Evolutionary conservation across 2,888 invertebrate species (phyloP).

Genomic region (Eustalomyia histrio): DNA sequence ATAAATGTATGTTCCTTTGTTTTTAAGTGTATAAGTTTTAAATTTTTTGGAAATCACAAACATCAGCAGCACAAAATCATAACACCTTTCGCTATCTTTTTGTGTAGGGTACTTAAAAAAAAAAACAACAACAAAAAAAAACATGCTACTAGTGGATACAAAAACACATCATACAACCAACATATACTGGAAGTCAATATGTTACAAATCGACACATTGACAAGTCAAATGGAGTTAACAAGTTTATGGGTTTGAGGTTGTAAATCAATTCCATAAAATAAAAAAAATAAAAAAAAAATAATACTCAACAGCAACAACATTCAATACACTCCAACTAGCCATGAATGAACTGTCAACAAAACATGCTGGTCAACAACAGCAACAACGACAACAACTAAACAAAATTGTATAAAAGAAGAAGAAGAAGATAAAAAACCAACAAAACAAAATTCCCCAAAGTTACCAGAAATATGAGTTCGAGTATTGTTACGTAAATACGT

Average conservation of each 20-base stretch:
- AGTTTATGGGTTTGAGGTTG: constrained; percentile 56
- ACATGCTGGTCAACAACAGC: constrained; percentile 33
- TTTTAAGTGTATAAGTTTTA: too few species aligned
- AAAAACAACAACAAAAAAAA: constrained; percentile 66
- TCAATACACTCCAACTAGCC: constrained; percentile 21
- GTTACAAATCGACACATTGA: constrained; percentile 63
- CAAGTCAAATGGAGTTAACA: constrained; percentile 59
- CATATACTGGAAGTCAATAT: constrained; percentile 51
- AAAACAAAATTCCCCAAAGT: constrained; percentile 42
- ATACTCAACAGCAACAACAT: neutral
- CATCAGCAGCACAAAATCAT: too few species aligned
- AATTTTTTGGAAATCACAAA: too few species aligned
- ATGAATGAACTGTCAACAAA: constrained; percentile 51
- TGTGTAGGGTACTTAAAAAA: constrained; percentile 17
- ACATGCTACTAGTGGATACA: constrained; percentile 16
- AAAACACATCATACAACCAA: constrained; percentile 15
- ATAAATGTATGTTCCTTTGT: too few species aligned
- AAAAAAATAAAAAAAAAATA: constrained; percentile 1
- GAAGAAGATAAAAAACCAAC: neutral
- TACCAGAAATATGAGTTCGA: constrained; percentile 19
- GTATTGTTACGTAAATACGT: neutral
- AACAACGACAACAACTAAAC: constrained; percentile 19
- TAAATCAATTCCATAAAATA: constrained; percentile 49
- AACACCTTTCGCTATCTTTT: too few species aligned
- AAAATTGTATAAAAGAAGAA: neutral